A percentile compares a stretch with the other conserved stretches of the same genome.
phyloP scores from a whole-genome alignment of 92 coral and sea anemone genomes.

The Porites lobata region DNA sequence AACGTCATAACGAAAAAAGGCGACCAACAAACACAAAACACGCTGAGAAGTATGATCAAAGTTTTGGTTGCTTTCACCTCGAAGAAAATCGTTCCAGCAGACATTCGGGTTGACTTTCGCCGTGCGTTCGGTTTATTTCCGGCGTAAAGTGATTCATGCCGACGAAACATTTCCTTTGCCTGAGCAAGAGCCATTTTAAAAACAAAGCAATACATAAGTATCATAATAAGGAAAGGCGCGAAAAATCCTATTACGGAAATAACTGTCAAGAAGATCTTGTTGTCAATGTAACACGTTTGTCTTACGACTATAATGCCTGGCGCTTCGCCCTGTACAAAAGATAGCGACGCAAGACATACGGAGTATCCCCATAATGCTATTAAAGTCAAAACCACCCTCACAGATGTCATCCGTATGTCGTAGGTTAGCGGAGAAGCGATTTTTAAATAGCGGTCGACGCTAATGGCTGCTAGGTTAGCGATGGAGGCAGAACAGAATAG shows the following conservation, averaged over 20 bases:
- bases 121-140: constrained; percentile 33
- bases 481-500: constrained; percentile 90
- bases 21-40: constrained; percentile 92
- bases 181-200: constrained; percentile 89
- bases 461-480: constrained; percentile 92
- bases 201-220: constrained; percentile 91
- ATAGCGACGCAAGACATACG: constrained; percentile 71
- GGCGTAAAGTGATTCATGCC: constrained; percentile 65
- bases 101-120: constrained; percentile 52
- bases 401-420: constrained; percentile 81
- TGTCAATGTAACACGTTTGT: constrained; percentile 72
- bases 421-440: constrained; percentile 88
- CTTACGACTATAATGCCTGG: constrained; percentile 77
- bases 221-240: constrained; percentile 84
- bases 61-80: constrained; percentile 96
- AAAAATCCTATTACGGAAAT: constrained; percentile 83
- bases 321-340: constrained; percentile 71
- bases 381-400: constrained; percentile 63
- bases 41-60: constrained; percentile 79
- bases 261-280: constrained; percentile 81
- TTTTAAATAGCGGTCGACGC: constrained; percentile 90
- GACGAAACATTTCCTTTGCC: constrained; percentile 79
- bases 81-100: constrained; percentile 67
- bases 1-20: constrained; percentile 82
- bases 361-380: constrained; percentile 81